phyloP scores from a whole-genome alignment of 2,113 vertebrate species.

The Solea solea region DNA sequence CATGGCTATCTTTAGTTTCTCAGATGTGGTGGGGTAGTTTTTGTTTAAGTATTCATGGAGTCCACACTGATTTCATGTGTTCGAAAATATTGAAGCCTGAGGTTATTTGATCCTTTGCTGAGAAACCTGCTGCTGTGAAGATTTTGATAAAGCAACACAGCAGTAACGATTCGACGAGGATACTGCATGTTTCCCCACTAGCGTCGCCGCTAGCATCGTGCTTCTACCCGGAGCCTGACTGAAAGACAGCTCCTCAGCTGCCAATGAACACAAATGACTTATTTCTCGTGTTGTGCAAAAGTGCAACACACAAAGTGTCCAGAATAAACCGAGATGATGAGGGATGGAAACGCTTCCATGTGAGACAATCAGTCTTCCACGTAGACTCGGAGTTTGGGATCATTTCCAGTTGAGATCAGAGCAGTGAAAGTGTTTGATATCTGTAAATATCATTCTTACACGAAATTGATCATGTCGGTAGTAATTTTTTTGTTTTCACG shows the following conservation, averaged over 20 bases:
- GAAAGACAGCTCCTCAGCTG: constrained; percentile 42
- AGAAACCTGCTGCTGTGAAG: constrained; percentile 40
- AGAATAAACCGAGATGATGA: constrained; percentile 57
- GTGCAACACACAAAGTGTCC: constrained; percentile 42
- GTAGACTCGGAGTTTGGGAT: constrained; percentile 33
- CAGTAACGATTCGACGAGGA: constrained; percentile 18
- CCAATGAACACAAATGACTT: constrained; percentile 63
- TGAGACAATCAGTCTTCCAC: constrained; percentile 40
- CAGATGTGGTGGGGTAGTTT: constrained; percentile 49
- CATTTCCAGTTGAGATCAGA: constrained; percentile 42
- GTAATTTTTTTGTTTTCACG: constrained; percentile 71
- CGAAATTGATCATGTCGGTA: constrained; percentile 53
- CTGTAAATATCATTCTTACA: constrained; percentile 54
- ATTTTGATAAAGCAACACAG: constrained; percentile 63
- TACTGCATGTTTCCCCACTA: constrained; percentile 36
- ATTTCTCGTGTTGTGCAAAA: constrained; percentile 53
- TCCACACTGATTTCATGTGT: constrained; percentile 51
- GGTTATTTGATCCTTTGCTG: constrained; percentile 62
- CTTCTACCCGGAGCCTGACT: constrained; percentile 34
- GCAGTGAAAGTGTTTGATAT: constrained; percentile 55
- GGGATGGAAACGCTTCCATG: constrained; percentile 37
- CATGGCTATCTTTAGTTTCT: constrained; percentile 55
- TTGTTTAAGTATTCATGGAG: constrained; percentile 30
- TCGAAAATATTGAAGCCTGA: constrained; percentile 51
- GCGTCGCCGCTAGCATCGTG: constrained; percentile 20